phyloP scores from a whole-genome alignment of 1,140 invertebrate genomes.

The Palaemon carinicauda region DNA sequence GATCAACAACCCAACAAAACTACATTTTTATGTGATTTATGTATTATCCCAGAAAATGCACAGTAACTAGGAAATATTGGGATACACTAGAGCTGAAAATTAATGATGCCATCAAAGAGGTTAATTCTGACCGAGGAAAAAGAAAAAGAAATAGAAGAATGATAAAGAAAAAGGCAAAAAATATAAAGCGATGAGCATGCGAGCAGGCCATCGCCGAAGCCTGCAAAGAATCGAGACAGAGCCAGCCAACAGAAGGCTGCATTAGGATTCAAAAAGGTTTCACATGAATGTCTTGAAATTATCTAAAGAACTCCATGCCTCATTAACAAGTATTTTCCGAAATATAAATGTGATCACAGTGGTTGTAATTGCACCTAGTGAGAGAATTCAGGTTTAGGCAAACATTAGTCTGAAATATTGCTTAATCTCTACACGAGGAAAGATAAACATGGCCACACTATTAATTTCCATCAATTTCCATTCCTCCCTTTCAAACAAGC shows the following conservation, averaged over 20 bases:
- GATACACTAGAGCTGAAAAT: not conserved
- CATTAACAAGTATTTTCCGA: conserved; percentile 44
- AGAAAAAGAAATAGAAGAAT: conserved; percentile 25
- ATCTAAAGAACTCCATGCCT: conserved; percentile 40
- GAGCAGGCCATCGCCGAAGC: conserved; percentile 11
- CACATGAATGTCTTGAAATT: conserved; percentile 38
- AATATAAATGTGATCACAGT: conserved; percentile 37
- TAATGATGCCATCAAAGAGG: not conserved
- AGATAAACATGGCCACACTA: no score
- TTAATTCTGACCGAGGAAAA: not conserved
- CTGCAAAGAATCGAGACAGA: not conserved
- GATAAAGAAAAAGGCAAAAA: conserved; percentile 30
- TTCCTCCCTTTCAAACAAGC: no score
- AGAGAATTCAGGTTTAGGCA: not conserved
- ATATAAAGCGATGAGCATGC: conserved; percentile 16
- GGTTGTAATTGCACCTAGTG: conserved; percentile 7
- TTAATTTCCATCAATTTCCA: no score
- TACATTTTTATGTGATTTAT: not conserved
- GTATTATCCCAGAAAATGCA: not conserved
- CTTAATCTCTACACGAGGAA: no score
- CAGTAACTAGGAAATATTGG: not conserved
- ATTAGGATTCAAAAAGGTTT: conserved; percentile 31
- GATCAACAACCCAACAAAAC: not conserved
- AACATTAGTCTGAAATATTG: no score
- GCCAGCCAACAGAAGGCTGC: not conserved